These are phyloP conservation scores for Coryphaenoides rupestris DNA, from an alignment of 2,113 vertebrate species.

Conservation along the genomic window DNA sequence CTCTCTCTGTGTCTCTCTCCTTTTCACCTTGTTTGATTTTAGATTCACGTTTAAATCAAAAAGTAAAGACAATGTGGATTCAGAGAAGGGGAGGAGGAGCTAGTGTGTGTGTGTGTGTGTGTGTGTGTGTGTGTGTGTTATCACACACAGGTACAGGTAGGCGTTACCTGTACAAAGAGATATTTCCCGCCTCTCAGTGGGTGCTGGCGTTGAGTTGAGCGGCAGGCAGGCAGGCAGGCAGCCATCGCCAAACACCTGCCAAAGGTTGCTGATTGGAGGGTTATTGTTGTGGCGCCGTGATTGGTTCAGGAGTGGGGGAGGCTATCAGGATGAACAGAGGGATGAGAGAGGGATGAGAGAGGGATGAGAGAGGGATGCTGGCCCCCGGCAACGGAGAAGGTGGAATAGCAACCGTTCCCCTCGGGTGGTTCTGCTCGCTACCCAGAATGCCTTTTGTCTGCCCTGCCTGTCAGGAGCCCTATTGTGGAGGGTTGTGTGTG, in stretches of 20 bases:
- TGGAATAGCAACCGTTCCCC: constrained; percentile 63
- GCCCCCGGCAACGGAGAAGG: constrained; percentile 28
- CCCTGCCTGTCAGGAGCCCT: constrained; percentile 36
- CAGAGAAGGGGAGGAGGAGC: too few relatives aligned
- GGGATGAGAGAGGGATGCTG: constrained; percentile 39
- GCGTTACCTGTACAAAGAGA: too few relatives aligned
- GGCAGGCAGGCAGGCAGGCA: too few relatives aligned
- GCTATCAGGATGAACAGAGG: constrained; percentile 49
- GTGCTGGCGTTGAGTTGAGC: too few relatives aligned
- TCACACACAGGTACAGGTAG: too few relatives aligned
- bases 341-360: constrained; percentile 24
- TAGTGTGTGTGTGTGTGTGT: too few relatives aligned
- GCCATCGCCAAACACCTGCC: background rate
- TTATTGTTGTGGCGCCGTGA: constrained; percentile 53
- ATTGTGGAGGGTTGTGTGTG: constrained; percentile 3
- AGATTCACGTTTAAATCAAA: too few relatives aligned
- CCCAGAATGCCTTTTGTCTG: constrained; percentile 48
- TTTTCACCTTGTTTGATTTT: too few relatives aligned
- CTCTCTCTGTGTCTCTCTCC: too few relatives aligned
- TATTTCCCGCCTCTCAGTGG: too few relatives aligned
- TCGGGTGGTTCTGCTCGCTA: constrained; percentile 51
- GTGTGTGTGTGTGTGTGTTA: too few relatives aligned
- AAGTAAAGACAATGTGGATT: too few relatives aligned
- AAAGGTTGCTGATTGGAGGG: constrained; percentile 19
- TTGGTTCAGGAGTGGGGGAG: constrained; percentile 9